Evolutionary conservation across 1,140 invertebrate genomes (phyloP).

Genomic region (Bombus impatiens): DNA sequence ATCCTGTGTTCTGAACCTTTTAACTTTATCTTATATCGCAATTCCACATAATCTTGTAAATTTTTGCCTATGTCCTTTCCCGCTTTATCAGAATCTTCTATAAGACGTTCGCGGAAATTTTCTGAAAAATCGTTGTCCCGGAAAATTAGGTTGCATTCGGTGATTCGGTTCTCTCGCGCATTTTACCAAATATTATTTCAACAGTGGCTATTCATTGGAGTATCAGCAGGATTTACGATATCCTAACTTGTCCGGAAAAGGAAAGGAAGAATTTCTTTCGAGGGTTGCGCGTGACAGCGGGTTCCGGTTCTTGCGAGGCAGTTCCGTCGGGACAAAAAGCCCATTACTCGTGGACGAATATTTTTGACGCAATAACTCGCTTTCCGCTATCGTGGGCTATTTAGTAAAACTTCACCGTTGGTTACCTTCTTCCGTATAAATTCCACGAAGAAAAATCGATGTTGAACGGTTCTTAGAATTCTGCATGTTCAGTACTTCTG

Average conservation of each 20-base stretch:
- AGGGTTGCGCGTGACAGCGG: not conserved
- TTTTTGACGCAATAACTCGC: not conserved
- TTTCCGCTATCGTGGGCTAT: not conserved
- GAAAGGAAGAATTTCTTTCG: not conserved
- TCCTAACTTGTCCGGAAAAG: not conserved
- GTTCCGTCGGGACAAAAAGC: not conserved
- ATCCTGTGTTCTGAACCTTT: not conserved
- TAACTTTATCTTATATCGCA: not conserved
- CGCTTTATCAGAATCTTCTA: not conserved
- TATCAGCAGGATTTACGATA: not conserved
- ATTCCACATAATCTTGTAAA: not conserved
- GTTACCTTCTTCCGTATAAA: not conserved
- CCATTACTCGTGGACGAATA: slow-evolving; percentile 1
- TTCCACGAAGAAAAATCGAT: not conserved
- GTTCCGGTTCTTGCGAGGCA: not conserved
- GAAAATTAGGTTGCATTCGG: not conserved
- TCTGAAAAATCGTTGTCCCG: no score
- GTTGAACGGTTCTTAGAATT: not conserved
- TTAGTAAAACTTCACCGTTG: not conserved
- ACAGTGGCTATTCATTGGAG: not conserved
- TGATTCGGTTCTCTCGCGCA: not conserved
- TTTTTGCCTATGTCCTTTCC: no score
- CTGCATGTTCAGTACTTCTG: not conserved
- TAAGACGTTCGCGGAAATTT: not conserved
- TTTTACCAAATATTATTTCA: slow-evolving; percentile 9